phyloP scores from a whole-genome alignment of 2,888 invertebrate species.

The Gisinianus flammeolus region DNA sequence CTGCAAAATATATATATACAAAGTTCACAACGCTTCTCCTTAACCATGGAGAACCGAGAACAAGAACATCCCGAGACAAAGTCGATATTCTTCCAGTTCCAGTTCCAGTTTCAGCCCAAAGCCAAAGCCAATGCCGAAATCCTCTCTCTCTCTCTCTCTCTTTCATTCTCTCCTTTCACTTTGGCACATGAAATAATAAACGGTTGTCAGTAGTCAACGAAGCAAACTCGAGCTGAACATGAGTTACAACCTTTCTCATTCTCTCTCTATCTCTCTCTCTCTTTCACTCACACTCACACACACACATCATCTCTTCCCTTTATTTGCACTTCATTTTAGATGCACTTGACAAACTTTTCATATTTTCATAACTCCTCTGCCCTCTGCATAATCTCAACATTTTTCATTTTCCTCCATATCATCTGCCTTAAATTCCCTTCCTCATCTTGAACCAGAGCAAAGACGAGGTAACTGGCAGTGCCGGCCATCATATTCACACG shows the following conservation, averaged over 20 bases:
- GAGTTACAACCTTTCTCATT: neutral
- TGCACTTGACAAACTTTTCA: neutral
- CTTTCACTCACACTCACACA: neutral
- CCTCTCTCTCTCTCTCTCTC: neutral
- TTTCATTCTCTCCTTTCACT: neutral
- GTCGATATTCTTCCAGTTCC: neutral
- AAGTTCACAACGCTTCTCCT: neutral
- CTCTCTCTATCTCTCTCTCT: neutral
- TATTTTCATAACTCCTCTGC: neutral
- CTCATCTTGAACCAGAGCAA: neutral
- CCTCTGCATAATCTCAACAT: neutral
- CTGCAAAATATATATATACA: neutral
- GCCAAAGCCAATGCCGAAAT: neutral
- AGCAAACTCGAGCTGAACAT: neutral
- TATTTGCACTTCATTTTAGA: neutral
- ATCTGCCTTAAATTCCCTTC: too few species aligned
- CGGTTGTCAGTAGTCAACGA: neutral
- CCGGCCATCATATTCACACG: neutral
- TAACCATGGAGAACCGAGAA: neutral
- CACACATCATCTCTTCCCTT: neutral
- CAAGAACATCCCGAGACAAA: neutral
- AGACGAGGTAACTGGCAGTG: too few species aligned
- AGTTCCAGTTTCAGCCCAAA: neutral
- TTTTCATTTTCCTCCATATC: neutral
- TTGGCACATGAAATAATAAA: slow-evolving; percentile 11